Evolutionary conservation across 2,888 invertebrate species (phyloP), one percentile per base, ranked within the genome.

Genomic region (Leptinotarsa peninsularis): DNA sequence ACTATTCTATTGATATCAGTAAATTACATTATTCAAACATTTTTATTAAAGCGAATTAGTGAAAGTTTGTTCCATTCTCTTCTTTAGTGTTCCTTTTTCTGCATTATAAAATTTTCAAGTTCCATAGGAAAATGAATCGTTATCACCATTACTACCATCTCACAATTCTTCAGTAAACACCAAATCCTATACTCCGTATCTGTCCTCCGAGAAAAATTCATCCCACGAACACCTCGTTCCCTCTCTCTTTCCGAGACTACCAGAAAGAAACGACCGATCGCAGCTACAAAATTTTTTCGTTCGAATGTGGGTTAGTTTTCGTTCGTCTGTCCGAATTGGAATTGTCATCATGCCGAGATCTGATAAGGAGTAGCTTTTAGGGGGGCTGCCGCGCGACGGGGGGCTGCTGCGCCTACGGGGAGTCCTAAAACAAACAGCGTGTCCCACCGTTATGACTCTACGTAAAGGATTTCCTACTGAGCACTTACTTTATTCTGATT

Each of bases 281-380:
- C 21, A 50, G 5, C 43, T n/a, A 50, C 49, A 21, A 23, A 49
- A 49, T 67, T 67, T 66, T 18, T 52, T 67, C 21, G 23, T 67
- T 33, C 74, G 69, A 49, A 52, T 33, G 43, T 63, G 63, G 63
- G 63, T n/a, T 63, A 63, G 33, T 63, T 63, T 60, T 63, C 63
- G 63, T 66, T 43, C 75, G 73, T 70, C 74, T 84, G 86, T 83
- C 85, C 82, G 85, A 85, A 86, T 86, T 84, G 86, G 84, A 88
- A 88, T 88, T 88, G 88, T 88, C 88, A 88, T 88, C 88, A 87
- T 87, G 88, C 86, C 83, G 88, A 87, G 88, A 88, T 88, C 88
- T 88, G 88, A 88, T 88, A 88, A 88, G 87, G 83, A 84, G 86
- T 83, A 84, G 87, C 87, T 86, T 86, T 86, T 86, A 86, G 83